Conservation (phyloP, 2,888 invertebrate genomes). For the Leptinotarsa juncta region DNA sequence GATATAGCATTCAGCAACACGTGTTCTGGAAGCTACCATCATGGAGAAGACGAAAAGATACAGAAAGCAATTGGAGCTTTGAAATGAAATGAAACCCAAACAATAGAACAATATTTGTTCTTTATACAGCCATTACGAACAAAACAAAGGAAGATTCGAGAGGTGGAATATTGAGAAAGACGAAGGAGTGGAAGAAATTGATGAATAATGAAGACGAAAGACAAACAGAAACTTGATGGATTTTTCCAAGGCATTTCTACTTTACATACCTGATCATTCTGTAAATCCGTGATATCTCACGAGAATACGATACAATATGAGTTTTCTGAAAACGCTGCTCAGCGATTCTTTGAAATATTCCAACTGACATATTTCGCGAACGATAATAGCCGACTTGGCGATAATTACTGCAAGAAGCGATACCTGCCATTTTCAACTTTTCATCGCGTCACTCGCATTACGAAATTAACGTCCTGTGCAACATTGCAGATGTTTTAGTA, state of each 20-base stretch:
- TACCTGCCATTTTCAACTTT: constrained; percentile 28
- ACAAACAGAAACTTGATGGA: too few relatives aligned
- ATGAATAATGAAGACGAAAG: too few relatives aligned
- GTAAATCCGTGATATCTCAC: not conserved
- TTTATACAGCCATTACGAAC: too few relatives aligned
- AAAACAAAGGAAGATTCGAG: too few relatives aligned
- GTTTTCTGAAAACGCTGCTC: not conserved
- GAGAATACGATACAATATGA: not conserved
- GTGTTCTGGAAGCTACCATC: too few relatives aligned
- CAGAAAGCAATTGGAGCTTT: too few relatives aligned
- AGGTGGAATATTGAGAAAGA: too few relatives aligned
- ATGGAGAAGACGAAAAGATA: too few relatives aligned
- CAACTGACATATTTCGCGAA: constrained; percentile 20
- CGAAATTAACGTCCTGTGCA: constrained; percentile 21
- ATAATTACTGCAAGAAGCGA: constrained; percentile 19
- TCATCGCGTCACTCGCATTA: constrained; percentile 14
- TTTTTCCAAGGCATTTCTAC: not conserved
- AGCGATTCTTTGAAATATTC: constrained; percentile 22
- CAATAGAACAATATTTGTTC: too few relatives aligned
- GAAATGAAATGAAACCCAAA: too few relatives aligned
- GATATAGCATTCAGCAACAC: too few relatives aligned
- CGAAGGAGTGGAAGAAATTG: too few relatives aligned
- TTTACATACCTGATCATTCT: not conserved
- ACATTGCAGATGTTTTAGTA: constrained; percentile 45
- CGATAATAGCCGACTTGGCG: constrained; percentile 27